A percentile compares a stretch with the other conserved stretches of the same genome.
phyloP scores from a whole-genome alignment of 1,140 invertebrate genomes.

The Achroia grisella region DNA sequence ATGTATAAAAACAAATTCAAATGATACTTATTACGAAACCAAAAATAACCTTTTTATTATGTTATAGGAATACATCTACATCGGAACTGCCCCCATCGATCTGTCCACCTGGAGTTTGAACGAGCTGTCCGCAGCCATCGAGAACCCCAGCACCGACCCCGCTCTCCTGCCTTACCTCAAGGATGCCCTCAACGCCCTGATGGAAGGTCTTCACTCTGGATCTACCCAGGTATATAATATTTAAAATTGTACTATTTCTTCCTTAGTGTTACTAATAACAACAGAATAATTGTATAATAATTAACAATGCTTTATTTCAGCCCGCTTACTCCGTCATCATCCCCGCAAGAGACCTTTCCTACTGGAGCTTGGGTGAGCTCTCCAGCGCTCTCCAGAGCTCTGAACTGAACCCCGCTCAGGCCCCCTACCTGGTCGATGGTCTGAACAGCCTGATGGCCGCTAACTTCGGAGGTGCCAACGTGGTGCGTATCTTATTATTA shows the following conservation, averaged over 20 bases:
- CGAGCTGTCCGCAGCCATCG: slow-evolving; percentile 30
- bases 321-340: not conserved
- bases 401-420: slow-evolving; percentile 24
- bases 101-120: slow-evolving; percentile 16
- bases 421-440: slow-evolving; percentile 32
- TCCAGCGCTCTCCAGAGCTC: slow-evolving; percentile 23
- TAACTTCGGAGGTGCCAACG: slow-evolving; percentile 15
- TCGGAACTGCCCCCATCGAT: slow-evolving; percentile 5
- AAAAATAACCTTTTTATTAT: not conserved
- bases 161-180: slow-evolving; percentile 23
- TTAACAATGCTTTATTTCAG: no score
- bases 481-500: slow-evolving; percentile 2
- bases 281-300: no score
- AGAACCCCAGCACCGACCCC: slow-evolving; percentile 23
- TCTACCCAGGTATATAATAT: slow-evolving; percentile 14
- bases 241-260: no score
- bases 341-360: slow-evolving; percentile 16
- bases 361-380: slow-evolving; percentile 27
- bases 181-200: slow-evolving; percentile 26
- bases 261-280: no score
- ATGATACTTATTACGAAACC: not conserved
- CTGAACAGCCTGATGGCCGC: slow-evolving; percentile 29
- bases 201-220: slow-evolving; percentile 18
- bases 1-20: no score
- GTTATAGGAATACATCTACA: slow-evolving; percentile 4